These are phyloP conservation scores for Takifugu flavidus DNA, from an alignment of 2,113 vertebrate species.

Conservation along the genomic window DNA sequence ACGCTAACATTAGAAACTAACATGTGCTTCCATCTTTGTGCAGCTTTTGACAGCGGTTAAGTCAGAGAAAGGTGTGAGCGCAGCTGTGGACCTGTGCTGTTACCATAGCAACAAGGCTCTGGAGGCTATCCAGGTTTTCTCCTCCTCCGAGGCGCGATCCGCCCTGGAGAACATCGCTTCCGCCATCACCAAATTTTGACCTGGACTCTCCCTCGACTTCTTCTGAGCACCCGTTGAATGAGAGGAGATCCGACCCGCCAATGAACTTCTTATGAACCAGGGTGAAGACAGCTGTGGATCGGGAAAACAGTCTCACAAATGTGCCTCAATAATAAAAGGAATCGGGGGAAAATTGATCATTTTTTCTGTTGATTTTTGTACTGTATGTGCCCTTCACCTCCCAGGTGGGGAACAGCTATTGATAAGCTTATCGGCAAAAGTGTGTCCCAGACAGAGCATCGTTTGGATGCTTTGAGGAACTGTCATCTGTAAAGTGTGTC, in stretches of 20 bases:
- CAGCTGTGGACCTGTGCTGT: conserved; percentile 91
- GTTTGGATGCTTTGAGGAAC: conserved; percentile 6
- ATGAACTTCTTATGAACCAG: conserved; percentile 33
- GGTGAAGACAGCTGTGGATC: no score
- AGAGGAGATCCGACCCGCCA: conserved; percentile 13
- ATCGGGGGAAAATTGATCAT: background rate
- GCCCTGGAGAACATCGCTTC: conserved; percentile 95
- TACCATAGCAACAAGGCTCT: conserved; percentile 92
- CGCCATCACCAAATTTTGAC: conserved; percentile 86
- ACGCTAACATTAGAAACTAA: conserved; percentile 34
- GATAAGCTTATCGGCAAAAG: conserved; percentile 40
- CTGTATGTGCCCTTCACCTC: conserved; percentile 1
- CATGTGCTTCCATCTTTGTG: conserved; percentile 60
- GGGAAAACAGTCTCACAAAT: no score
- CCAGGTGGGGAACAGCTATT: conserved; percentile 21
- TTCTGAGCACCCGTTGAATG: background rate
- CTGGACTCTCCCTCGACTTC: conserved; percentile 24
- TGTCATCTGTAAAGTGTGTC: background rate
- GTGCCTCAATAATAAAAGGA: no score
- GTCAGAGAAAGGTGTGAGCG: conserved; percentile 91
- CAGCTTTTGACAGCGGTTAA: conserved; percentile 89
- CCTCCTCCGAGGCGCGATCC: conserved; percentile 90
- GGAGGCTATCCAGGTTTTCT: conserved; percentile 90
- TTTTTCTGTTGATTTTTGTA: conserved; percentile 24
- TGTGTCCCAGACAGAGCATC: conserved; percentile 40